These are phyloP conservation scores for Spilarctia lutea DNA, from an alignment of 2,888 invertebrate species.

Conservation along the genomic window DNA sequence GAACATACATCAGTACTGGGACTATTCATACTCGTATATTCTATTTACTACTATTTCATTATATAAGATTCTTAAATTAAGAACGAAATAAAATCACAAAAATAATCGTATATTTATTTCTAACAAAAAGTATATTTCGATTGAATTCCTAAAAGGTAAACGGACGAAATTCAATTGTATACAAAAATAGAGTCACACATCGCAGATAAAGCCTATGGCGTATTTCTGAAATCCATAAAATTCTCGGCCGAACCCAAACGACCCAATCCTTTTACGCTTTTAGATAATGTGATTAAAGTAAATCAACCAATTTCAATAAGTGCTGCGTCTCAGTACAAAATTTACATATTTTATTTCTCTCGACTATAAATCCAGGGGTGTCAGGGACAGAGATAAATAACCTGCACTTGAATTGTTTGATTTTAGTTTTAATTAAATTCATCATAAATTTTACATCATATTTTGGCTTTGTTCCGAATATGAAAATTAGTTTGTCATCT, in stretches of 20 bases:
- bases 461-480: too few relatives aligned
- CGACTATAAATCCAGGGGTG: slow-evolving; percentile 41
- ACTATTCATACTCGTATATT: background rate
- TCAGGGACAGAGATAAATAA: slow-evolving; percentile 23
- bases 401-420: background rate
- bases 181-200: slow-evolving; percentile 31
- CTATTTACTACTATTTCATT: too few relatives aligned
- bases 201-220: slow-evolving; percentile 40
- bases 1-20: background rate
- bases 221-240: slow-evolving; percentile 57
- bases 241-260: slow-evolving; percentile 40
- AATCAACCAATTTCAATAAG: slow-evolving; percentile 85
- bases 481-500: too few relatives aligned
- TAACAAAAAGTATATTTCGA: background rate
- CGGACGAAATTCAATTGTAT: slow-evolving; percentile 20
- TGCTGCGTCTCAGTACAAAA: slow-evolving; percentile 72
- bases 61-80: background rate
- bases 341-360: slow-evolving; percentile 80
- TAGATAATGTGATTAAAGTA: slow-evolving; percentile 79
- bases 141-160: background rate
- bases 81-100: slow-evolving; percentile 1
- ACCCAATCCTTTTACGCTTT: slow-evolving; percentile 74
- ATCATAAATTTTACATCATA: too few relatives aligned
- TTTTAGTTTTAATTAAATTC: too few relatives aligned
- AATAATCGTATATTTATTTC: background rate